phyloP scores from a whole-genome alignment of 1,140 invertebrate species.

The Glossosoma conforme region DNA sequence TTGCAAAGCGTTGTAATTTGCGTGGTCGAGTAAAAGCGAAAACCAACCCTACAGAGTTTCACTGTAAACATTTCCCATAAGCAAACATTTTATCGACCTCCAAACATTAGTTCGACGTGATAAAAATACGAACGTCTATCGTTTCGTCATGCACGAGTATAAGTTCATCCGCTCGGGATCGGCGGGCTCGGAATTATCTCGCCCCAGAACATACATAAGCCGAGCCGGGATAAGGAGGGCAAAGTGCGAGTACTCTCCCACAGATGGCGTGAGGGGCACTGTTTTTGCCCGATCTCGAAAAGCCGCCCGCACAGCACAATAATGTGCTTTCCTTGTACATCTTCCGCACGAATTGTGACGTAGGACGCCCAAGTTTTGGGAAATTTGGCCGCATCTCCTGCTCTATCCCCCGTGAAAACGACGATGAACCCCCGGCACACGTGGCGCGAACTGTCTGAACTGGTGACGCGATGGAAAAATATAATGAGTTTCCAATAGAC shows the following conservation, averaged over 20 bases:
- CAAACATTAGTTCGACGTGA: slow-evolving; percentile 28
- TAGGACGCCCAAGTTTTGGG: slow-evolving; percentile 11
- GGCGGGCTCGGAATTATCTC: slow-evolving; percentile 12
- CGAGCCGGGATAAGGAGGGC: neutral
- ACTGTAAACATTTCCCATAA: slow-evolving; percentile 12
- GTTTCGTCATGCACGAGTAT: slow-evolving; percentile 10
- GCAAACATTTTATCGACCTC: slow-evolving; percentile 10
- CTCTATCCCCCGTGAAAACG: neutral
- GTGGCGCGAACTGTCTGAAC: too few relatives aligned
- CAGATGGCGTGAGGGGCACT: slow-evolving; percentile 8
- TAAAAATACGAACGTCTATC: slow-evolving; percentile 23
- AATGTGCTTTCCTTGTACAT: slow-evolving; percentile 29
- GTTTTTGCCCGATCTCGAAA: neutral
- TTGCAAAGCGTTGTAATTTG: too few relatives aligned
- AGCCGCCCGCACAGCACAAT: slow-evolving; percentile 13
- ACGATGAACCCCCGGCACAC: neutral
- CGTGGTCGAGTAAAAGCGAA: too few relatives aligned
- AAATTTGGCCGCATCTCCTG: slow-evolving; percentile 4
- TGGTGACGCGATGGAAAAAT: too few relatives aligned
- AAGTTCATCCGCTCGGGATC: slow-evolving; percentile 9
- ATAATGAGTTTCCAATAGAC: too few relatives aligned
- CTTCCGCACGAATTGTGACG: slow-evolving; percentile 25
- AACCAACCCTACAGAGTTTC: slow-evolving; percentile 13
- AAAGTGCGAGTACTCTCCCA: slow-evolving; percentile 4
- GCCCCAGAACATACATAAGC: slow-evolving; percentile 1